Conservation (phyloP, 2,797 vertebrate species). For the Pipistrellus pygmaeus region DNA sequence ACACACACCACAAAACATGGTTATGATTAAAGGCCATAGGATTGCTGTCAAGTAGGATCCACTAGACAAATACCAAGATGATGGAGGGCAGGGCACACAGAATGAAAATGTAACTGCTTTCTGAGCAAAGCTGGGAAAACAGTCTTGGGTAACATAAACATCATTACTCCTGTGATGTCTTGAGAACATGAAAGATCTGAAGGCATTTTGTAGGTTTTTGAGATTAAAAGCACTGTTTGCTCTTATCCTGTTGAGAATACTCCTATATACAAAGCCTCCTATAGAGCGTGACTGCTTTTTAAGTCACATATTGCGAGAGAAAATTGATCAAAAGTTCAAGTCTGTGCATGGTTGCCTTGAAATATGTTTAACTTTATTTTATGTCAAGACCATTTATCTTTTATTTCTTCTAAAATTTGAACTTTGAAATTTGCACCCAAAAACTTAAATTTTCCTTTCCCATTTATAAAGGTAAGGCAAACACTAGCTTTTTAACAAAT, state of each 20-base stretch:
- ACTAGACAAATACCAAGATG: conserved; percentile 22
- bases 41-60: background rate
- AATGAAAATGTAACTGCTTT: conserved; percentile 19
- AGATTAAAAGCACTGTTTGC: background rate
- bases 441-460: background rate
- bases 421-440: background rate
- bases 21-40: conserved; percentile 37
- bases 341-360: background rate
- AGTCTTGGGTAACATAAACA: conserved; percentile 41
- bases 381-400: background rate
- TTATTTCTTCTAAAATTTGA: background rate
- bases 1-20: no score
- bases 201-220: background rate
- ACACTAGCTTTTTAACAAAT: background rate
- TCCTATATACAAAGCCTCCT: background rate
- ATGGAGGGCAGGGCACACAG: background rate
- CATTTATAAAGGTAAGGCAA: background rate
- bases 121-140: conserved; percentile 24
- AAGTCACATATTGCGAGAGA: background rate
- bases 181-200: conserved; percentile 29
- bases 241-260: background rate
- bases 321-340: conserved; percentile 33
- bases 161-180: background rate
- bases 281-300: background rate
- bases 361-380: conserved; percentile 23